Evolutionary conservation across 2,113 vertebrate genomes (phyloP).

Genomic region (Antechinus stuartii): DNA sequence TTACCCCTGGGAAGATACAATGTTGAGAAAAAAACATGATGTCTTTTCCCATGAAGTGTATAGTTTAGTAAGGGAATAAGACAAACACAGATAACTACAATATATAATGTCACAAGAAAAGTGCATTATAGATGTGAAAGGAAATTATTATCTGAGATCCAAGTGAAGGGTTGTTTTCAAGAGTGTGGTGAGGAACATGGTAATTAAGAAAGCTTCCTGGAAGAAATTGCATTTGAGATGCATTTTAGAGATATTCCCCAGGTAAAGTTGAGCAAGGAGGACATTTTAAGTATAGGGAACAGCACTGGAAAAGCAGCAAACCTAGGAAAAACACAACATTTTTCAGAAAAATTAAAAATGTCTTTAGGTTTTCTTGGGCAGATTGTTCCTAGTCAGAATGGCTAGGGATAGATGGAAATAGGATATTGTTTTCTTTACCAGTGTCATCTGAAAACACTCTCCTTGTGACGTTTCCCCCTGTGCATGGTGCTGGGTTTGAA

Average conservation of each 20-base stretch:
- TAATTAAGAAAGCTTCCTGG: not conserved
- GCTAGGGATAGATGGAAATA: not conserved
- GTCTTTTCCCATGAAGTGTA: not conserved
- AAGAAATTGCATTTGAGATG: not conserved
- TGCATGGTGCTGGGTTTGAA: not conserved
- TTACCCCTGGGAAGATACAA: not conserved
- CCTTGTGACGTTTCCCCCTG: not conserved
- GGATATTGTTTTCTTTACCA: not conserved
- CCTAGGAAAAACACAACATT: not conserved
- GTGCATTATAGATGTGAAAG: not conserved
- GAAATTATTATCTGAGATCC: not conserved
- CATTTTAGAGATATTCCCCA: not conserved
- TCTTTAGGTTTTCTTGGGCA: not conserved
- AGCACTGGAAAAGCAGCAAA: not conserved
- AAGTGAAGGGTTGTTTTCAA: not conserved
- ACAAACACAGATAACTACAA: not conserved
- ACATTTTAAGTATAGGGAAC: not conserved
- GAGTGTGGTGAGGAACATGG: not conserved
- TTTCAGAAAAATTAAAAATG: slow-evolving; percentile 5
- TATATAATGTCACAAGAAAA: not conserved
- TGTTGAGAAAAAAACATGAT: not conserved
- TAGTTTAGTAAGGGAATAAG: not conserved
- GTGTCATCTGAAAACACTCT: not conserved
- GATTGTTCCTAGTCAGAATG: slow-evolving; percentile 20
- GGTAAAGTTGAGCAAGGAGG: not conserved